Base-by-base conservation (phyloP, 2,113 vertebrate species). In the Merops nubicus region DNA sequence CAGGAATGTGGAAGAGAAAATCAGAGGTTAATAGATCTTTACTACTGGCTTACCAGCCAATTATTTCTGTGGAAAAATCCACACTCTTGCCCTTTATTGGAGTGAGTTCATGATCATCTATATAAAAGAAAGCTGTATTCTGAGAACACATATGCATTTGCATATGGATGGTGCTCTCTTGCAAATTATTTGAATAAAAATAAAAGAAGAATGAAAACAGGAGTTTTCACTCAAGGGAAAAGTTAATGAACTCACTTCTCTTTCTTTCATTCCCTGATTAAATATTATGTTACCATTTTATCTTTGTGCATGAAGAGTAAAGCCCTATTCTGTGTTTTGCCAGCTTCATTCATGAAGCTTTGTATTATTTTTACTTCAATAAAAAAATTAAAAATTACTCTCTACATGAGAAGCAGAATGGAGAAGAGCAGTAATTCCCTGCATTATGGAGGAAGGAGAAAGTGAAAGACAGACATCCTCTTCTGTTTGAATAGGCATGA, bases 241-340 rank as follows among this genome's bases (percentile, higher is more conserved):
- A 97, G 92, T 97, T 97, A 95, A 96, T 96, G 96, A 94, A 96
- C 92, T 95, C 92, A 93, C 92, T 97, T 96, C 93, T 97, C 88
- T 95, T 95, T 94, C 92, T 96, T 97, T 96, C 93, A 90, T 85
- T 96, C 93, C 83, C 96, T 95, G 96, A 95, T 97, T 96, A 97
- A 96, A 96, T 97, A 96, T 96, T 96, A 95, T 96, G 93, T 97
- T 96, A 96, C 95, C 90, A 87, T 93, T 96, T 96, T 92, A 89
- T 96, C 94, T 96, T 97, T 93, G 88, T 76, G 72, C 86, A 76
- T 85, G 95, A 95, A 94, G 85, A 96, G 91, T 92, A 96, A 95
- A 96, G 84, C 89, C 25, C 88, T 72, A 77, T 94, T 96, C 92
- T 92, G 53, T 82, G 69, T 92, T 97, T 96, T 96, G 95, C 95